phyloP scores from a whole-genome alignment of 2,888 invertebrate genomes.

The Dynastes maya region DNA sequence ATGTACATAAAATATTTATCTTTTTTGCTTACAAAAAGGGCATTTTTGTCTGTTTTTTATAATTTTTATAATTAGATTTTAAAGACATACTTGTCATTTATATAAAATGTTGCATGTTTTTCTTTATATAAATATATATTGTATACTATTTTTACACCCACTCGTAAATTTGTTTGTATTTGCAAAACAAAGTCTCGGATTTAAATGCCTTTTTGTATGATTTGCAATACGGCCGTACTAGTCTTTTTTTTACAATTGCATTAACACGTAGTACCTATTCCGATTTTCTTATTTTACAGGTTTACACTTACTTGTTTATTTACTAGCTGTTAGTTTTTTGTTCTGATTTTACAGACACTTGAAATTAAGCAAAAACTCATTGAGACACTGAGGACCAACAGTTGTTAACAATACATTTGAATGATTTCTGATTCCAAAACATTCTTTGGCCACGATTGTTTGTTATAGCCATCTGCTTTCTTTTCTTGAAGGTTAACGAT shows the following conservation, averaged over 20 bases:
- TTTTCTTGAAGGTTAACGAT: too few species aligned
- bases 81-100: constrained; percentile 50
- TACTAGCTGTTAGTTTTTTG: constrained; percentile 26
- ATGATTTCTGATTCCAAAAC: background rate
- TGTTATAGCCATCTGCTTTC: too few species aligned
- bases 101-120: constrained; percentile 50
- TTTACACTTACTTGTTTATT: constrained; percentile 36
- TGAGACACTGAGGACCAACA: constrained; percentile 29
- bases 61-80: constrained; percentile 55
- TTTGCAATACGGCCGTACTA: constrained; percentile 62
- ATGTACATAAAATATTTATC: constrained; percentile 62
- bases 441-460: background rate
- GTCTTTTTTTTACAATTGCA: constrained; percentile 53
- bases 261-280: constrained; percentile 37
- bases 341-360: constrained; percentile 21
- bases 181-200: constrained; percentile 33
- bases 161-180: constrained; percentile 45
- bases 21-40: constrained; percentile 61
- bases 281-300: constrained; percentile 2
- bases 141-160: constrained; percentile 52
- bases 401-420: constrained; percentile 15
- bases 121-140: constrained; percentile 49
- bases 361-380: constrained; percentile 7
- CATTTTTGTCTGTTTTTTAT: constrained; percentile 62
- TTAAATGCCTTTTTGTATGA: constrained; percentile 50